Evolutionary conservation across 2,113 vertebrate species (phyloP).

Genomic region (Pseudorasbora parva): DNA sequence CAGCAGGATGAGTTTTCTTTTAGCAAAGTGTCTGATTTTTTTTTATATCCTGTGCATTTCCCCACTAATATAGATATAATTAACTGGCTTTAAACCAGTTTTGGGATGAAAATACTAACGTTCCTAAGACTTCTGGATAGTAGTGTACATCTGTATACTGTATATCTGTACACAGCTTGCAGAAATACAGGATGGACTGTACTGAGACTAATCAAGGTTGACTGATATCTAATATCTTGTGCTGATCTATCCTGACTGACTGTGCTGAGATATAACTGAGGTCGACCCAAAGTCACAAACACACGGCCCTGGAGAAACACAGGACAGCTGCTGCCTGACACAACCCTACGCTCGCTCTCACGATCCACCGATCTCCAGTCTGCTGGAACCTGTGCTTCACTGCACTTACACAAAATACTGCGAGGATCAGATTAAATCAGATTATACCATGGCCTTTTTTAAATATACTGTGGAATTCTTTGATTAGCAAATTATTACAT

Average conservation of each 20-base stretch:
- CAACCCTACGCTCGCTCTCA: not conserved
- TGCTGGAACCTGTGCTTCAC: not conserved
- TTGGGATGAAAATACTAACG: too few species aligned
- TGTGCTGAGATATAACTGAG: conserved; percentile 4
- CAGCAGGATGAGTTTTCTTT: not conserved
- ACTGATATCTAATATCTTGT: conserved; percentile 58
- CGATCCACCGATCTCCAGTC: not conserved
- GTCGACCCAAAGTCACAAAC: conserved; percentile 16
- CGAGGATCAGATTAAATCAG: not conserved
- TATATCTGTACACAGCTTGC: not conserved
- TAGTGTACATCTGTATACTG: too few species aligned
- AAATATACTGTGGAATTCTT: too few species aligned
- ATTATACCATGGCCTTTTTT: too few species aligned
- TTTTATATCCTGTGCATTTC: not conserved
- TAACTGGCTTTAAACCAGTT: too few species aligned
- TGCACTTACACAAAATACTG: not conserved
- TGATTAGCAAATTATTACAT: too few species aligned
- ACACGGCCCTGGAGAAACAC: not conserved
- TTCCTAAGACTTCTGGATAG: too few species aligned
- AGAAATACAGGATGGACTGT: conserved; percentile 1
- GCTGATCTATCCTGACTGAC: conserved; percentile 6
- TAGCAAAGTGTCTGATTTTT: not conserved
- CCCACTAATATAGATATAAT: not conserved
- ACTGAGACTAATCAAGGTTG: conserved; percentile 55
- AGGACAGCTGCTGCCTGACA: not conserved